Evolutionary conservation across 1,140 invertebrate species (phyloP).

Genomic region (Drusus annulatus): DNA sequence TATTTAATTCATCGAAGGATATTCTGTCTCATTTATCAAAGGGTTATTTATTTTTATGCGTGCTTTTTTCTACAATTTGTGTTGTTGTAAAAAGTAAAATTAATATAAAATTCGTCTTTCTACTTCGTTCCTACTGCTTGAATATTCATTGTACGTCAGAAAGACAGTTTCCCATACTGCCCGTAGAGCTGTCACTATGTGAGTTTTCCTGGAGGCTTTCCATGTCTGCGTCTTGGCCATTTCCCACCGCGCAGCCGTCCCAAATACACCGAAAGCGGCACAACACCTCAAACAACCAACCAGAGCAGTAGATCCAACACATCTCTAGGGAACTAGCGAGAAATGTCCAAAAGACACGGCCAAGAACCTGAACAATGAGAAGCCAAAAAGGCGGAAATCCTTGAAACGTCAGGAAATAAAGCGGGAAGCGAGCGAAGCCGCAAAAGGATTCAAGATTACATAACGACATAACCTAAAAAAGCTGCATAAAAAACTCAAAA

Average conservation of each 20-base stretch:
- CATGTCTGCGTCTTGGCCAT: constrained; percentile 1
- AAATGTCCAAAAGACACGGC: neutral
- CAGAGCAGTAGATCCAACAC: too few relatives aligned
- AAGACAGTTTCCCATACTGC: neutral
- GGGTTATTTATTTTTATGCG: too few relatives aligned
- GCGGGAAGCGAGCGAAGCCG: neutral
- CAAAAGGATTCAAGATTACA: neutral
- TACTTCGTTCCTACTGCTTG: neutral
- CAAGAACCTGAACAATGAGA: neutral
- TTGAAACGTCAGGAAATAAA: constrained; percentile 4
- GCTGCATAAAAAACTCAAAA: neutral
- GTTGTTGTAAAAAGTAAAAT: neutral
- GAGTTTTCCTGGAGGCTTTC: neutral
- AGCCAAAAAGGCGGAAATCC: neutral
- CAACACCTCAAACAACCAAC: too few relatives aligned
- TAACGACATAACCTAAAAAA: constrained; percentile 15
- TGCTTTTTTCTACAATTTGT: too few relatives aligned
- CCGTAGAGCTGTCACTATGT: constrained; percentile 1
- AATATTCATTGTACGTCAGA: constrained; percentile 1
- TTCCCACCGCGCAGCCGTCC: neutral
- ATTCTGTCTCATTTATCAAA: too few relatives aligned
- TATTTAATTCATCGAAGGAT: too few relatives aligned
- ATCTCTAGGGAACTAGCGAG: neutral
- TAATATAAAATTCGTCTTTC: neutral
- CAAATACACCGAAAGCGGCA: too few relatives aligned